Evolutionary conservation across 2,888 invertebrate genomes (phyloP), one percentile per base, ranked within the genome.

Genomic region (Drosophila anomalata): DNA sequence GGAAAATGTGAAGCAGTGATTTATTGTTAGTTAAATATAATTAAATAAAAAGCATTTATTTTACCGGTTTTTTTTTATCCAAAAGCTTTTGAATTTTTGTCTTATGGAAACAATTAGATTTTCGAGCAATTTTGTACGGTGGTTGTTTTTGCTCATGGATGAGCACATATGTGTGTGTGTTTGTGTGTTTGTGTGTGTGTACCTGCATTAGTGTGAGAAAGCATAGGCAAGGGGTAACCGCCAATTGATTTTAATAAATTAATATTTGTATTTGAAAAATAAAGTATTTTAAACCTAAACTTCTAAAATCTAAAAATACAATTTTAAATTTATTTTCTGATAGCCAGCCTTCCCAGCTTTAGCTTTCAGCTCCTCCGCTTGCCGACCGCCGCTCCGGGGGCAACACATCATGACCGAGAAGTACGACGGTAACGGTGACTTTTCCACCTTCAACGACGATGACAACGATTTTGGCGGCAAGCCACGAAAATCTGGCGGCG

Each of bases 401-500:
- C 31, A 69, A 20, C 31, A 48, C 2, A 24, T 39, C 65, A 92
- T 92, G 92, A 89, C 91, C 59, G 92, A 92, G 71, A 84, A 90
- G 65, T 92, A 90, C 78, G 92, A 91, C 57, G 91, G 91, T 58
- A 92, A 92, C 77, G 91, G 92, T 55, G 92, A 91, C 66, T 91
- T 90, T 72, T 87, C 91, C 57, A 76, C 87, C 42, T 91, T 90
- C 67, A 89, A 87, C 54, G 91, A 91, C 66, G 91, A 91, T 50
- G 91, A 91, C 65, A 89, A 84, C 63, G 91, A 91, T 65, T 91
- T 90, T 59, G 86, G 89, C 39, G 72, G 71, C 8, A 84, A 91
- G 39, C 76, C 88, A 22, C 90, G 91, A 9, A 91, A 91, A 63
- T 76, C 78, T 46, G 33, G 33, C 22, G 46, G 63, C 33, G 46